Percentiles rank a stretch among this genome's conserved stretches.
These are phyloP conservation scores for Malaclemys terrapin DNA, from an alignment of 2,113 vertebrate species.

Conservation along the genomic window DNA sequence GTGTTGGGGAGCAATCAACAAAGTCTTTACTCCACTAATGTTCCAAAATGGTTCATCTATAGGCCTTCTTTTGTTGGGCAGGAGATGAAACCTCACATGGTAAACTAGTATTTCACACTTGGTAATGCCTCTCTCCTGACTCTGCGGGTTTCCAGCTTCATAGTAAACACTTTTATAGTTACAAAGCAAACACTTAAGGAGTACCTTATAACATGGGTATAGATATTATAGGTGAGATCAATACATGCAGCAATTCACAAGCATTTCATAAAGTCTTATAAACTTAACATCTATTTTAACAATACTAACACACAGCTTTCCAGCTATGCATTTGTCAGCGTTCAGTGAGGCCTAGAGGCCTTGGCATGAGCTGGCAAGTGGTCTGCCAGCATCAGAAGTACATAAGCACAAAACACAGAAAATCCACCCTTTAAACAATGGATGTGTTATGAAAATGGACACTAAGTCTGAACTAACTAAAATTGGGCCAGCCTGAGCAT, in stretches of 20 bases:
- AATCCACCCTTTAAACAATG: constrained; percentile 10
- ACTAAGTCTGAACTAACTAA: background rate
- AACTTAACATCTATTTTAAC: background rate
- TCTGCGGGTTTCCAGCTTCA: background rate
- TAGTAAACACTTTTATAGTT: background rate
- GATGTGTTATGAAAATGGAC: background rate
- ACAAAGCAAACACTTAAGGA: background rate
- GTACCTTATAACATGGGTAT: background rate
- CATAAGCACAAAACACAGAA: constrained; percentile 33
- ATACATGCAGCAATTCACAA: background rate
- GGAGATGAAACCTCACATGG: background rate
- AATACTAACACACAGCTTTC: background rate
- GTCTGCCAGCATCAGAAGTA: background rate
- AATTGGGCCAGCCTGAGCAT: background rate
- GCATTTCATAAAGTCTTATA: background rate
- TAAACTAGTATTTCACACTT: background rate
- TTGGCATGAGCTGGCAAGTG: background rate
- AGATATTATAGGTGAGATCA: background rate
- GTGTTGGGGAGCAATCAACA: background rate
- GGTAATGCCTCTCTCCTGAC: background rate
- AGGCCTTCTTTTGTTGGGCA: background rate
- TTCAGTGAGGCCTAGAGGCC: background rate
- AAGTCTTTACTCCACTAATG: background rate
- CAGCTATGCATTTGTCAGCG: background rate
- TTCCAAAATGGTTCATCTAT: background rate